Evolutionary conservation across 2,113 vertebrate genomes (phyloP).

Genomic region (Pristiophorus japonicus): DNA sequence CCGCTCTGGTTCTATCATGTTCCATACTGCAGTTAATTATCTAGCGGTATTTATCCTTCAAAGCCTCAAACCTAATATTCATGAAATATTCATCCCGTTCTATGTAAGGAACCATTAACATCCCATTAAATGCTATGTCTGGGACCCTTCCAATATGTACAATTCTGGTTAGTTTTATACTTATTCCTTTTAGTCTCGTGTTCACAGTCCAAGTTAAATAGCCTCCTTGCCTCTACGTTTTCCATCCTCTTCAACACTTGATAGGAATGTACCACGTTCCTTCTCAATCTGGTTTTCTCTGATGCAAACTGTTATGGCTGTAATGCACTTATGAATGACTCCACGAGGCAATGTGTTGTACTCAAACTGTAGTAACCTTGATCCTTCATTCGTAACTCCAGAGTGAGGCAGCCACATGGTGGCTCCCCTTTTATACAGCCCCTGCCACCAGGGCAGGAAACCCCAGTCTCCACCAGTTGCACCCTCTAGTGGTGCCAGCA

Average conservation of each 20-base stretch:
- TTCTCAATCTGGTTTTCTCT: neutral
- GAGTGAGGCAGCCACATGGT: too few species aligned
- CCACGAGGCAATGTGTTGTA: too few species aligned
- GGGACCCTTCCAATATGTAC: neutral
- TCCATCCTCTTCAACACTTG: neutral
- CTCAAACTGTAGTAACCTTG: too few species aligned
- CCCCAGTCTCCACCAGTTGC: too few species aligned
- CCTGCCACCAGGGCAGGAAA: too few species aligned
- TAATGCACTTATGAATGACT: too few species aligned
- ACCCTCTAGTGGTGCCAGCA: too few species aligned
- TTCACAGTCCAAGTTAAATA: neutral
- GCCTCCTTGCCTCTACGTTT: neutral
- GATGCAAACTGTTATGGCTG: too few species aligned
- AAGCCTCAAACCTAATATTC: constrained; percentile 24
- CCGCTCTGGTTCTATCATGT: neutral
- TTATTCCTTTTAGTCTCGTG: neutral
- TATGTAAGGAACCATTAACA: constrained; percentile 16
- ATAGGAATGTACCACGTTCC: neutral
- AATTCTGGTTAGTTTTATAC: neutral
- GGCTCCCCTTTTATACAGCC: too few species aligned
- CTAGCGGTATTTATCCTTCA: neutral
- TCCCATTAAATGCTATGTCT: neutral
- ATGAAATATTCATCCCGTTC: constrained; percentile 26
- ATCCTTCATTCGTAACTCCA: too few species aligned
- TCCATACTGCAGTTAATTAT: constrained; percentile 1